These are phyloP conservation scores for Cladorhizidae sp. DNA, from an alignment of 37 sponge, comb jelly and placozoan species.

Conservation along the genomic window DNA sequence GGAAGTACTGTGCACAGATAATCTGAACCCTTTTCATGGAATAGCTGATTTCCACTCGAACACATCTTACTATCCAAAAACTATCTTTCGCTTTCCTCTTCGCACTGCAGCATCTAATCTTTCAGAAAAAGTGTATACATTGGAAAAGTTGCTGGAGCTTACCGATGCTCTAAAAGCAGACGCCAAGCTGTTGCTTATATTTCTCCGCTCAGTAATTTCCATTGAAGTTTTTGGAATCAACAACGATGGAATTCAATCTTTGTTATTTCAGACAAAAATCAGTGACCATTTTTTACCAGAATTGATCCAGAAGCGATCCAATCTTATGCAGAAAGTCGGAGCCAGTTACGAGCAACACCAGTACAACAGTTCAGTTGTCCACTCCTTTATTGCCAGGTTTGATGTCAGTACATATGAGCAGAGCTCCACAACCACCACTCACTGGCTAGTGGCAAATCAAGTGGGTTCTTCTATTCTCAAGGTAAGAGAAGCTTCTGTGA, in stretches of 20 bases:
- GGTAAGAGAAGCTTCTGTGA: slow-evolving; percentile 10
- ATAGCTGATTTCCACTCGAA: slow-evolving; percentile 21
- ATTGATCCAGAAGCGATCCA: not conserved
- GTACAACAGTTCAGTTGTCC: not conserved
- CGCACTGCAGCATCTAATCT: slow-evolving; percentile 44
- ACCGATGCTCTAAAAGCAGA: slow-evolving; percentile 26
- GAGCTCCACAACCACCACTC: not conserved
- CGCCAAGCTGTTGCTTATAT: slow-evolving; percentile 52
- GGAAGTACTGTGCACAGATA: not conserved
- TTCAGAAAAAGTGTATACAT: slow-evolving; percentile 27
- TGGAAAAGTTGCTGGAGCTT: slow-evolving; percentile 30
- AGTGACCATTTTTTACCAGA: not conserved
- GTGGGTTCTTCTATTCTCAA: slow-evolving; percentile 12
- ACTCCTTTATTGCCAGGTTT: slow-evolving; percentile 6
- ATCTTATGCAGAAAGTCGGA: not conserved
- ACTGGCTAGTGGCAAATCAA: slow-evolving; percentile 27
- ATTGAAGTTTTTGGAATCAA: slow-evolving; percentile 46
- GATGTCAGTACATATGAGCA: not conserved
- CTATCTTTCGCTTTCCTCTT: slow-evolving; percentile 83
- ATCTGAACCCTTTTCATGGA: not conserved
- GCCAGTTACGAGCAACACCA: not conserved
- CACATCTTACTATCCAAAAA: slow-evolving; percentile 28
- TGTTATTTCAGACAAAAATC: not conserved
- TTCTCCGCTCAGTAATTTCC: slow-evolving; percentile 45
- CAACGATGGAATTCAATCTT: not conserved